Evolutionary conservation across 2,888 invertebrate genomes (phyloP).

Genomic region (Diplolepis rosae): DNA sequence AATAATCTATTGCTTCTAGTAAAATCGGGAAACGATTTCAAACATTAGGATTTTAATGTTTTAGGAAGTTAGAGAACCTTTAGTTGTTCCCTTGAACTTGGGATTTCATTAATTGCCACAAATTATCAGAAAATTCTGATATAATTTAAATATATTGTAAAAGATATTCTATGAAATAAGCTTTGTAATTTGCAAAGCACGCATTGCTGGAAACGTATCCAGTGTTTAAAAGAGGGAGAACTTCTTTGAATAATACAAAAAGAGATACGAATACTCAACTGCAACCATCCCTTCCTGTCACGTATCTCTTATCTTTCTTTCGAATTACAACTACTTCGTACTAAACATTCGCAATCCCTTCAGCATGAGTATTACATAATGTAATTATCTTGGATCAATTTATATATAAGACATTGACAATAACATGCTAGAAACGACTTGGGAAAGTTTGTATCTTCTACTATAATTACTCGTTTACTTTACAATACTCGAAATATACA

Average conservation of each 20-base stretch:
- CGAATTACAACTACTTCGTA: neutral
- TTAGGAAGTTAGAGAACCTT: too few relatives aligned
- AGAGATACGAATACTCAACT: neutral
- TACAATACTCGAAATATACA: too few relatives aligned
- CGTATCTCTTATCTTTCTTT: neutral
- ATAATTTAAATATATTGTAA: too few relatives aligned
- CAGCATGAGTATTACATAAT: conserved; percentile 6
- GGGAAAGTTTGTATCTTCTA: too few relatives aligned
- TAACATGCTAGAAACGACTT: conserved; percentile 56
- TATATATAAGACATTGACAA: conserved; percentile 54
- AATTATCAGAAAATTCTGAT: too few relatives aligned
- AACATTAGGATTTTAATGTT: too few relatives aligned
- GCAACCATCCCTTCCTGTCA: neutral
- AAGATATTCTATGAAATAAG: neutral
- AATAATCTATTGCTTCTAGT: too few relatives aligned
- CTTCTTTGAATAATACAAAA: neutral
- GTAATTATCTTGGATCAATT: conserved; percentile 43
- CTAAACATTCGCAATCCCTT: neutral
- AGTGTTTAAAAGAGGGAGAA: neutral
- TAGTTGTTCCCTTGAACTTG: too few relatives aligned
- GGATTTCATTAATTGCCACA: too few relatives aligned
- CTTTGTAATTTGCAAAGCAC: neutral
- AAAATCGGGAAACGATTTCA: too few relatives aligned
- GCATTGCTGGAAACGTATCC: neutral
- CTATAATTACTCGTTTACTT: too few relatives aligned